Evolutionary conservation across 2,888 invertebrate genomes (phyloP).

Genomic region (Campoplex capitator): DNA sequence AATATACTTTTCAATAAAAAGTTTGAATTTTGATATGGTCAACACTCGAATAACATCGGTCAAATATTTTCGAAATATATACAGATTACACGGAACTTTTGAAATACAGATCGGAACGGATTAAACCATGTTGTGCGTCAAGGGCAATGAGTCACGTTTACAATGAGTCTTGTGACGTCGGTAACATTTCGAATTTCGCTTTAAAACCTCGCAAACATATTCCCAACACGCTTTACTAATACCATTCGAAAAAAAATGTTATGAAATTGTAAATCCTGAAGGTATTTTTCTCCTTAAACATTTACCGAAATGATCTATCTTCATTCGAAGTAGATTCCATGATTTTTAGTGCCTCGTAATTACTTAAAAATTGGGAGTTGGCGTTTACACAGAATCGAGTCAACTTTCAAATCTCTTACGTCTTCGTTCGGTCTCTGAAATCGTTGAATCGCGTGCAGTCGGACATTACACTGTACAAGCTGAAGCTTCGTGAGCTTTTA

Average conservation of each 20-base stretch:
- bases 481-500: slow-evolving; percentile 76
- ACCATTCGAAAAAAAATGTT: neutral
- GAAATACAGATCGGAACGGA: neutral
- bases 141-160: neutral
- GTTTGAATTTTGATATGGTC: neutral
- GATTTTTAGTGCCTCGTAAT: neutral
- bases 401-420: slow-evolving; percentile 34
- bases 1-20: neutral
- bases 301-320: neutral
- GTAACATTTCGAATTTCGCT: neutral
- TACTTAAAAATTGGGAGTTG: slow-evolving; percentile 7
- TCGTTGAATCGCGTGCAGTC: slow-evolving; percentile 75
- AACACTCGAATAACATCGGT: neutral
- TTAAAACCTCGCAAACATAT: neutral
- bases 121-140: neutral
- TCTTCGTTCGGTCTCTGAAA: slow-evolving; percentile 64
- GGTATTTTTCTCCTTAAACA: neutral
- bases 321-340: neutral
- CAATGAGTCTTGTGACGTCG: neutral
- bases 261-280: neutral
- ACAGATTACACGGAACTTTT: neutral
- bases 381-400: slow-evolving; percentile 13
- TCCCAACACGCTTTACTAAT: neutral
- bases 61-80: neutral
- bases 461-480: slow-evolving; percentile 68